A percentile compares a stretch with the other conserved stretches of the same genome.
These are phyloP conservation scores for Drosophila pruinosa DNA, from an alignment of 1,140 invertebrate genomes.

Conservation along the genomic window DNA sequence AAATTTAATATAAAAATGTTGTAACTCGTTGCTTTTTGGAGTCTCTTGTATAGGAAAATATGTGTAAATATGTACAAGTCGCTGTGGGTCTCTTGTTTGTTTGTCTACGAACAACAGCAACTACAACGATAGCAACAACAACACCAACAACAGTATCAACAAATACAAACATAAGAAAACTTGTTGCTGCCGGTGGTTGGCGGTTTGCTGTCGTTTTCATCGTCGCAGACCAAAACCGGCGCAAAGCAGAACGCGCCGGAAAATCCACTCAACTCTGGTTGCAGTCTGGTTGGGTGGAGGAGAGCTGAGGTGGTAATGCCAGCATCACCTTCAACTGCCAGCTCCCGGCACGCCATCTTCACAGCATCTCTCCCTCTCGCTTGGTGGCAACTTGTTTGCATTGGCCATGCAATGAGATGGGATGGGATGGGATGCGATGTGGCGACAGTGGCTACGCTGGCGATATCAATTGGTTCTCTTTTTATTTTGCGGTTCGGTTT, in stretches of 20 bases:
- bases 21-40: conserved; percentile 27
- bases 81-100: conserved; percentile 31
- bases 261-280: conserved; percentile 51
- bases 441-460: conserved; percentile 5
- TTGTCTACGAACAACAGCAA: conserved; percentile 16
- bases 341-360: neutral
- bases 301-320: neutral
- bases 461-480: conserved; percentile 54
- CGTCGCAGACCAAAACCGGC: conserved; percentile 44
- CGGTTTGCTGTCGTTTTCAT: conserved; percentile 23
- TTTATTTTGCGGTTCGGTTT: conserved; percentile 39
- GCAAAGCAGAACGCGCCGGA: conserved; percentile 64
- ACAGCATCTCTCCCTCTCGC: neutral
- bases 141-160: conserved; percentile 13
- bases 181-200: conserved; percentile 56
- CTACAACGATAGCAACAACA: no score
- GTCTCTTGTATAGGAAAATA: conserved; percentile 22
- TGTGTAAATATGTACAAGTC: conserved; percentile 29
- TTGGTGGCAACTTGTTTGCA: conserved; percentile 61
- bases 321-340: conserved; percentile 30
- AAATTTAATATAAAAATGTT: conserved; percentile 51
- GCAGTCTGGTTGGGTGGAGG: neutral
- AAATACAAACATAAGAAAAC: conserved; percentile 40
- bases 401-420: conserved; percentile 8
- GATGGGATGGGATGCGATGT: neutral